Evolutionary conservation across 2,797 vertebrate species (phyloP).

Genomic region (Orientallactaga sibirica): DNA sequence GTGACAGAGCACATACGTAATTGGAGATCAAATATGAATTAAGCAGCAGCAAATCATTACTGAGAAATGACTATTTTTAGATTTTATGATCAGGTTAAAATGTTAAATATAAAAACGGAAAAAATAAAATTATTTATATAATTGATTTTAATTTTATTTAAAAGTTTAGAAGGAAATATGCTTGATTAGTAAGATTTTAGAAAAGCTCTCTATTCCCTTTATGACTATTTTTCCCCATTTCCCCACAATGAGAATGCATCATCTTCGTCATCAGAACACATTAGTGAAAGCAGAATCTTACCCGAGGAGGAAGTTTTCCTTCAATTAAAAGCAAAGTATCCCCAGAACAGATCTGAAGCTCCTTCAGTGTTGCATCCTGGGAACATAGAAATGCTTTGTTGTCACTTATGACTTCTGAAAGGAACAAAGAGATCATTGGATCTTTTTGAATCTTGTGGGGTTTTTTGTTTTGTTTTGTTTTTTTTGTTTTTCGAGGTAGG

Average conservation of each 20-base stretch:
- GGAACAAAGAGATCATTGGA: constrained; percentile 6
- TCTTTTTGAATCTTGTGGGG: background rate
- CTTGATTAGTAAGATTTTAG: background rate
- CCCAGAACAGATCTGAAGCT: constrained; percentile 92
- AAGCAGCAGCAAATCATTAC: background rate
- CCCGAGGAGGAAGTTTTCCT: constrained; percentile 94
- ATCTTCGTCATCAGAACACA: background rate
- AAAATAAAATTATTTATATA: constrained; percentile 41
- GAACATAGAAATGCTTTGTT: constrained; percentile 69
- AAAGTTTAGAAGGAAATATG: background rate
- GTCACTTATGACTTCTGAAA: constrained; percentile 59
- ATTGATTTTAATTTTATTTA: background rate
- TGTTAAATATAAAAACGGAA: constrained; percentile 34
- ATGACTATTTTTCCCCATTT: background rate
- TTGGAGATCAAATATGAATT: background rate
- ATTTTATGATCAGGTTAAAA: constrained; percentile 13
- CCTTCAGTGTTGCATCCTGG: constrained; percentile 92
- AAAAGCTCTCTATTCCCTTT: background rate
- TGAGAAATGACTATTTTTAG: no score
- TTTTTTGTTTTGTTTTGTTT: no score
- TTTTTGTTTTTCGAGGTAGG: no score
- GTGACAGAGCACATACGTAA: background rate
- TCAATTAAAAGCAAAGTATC: constrained; percentile 94
- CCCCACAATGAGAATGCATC: background rate
- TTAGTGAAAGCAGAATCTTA: constrained; percentile 79